Evolutionary conservation across 1,140 invertebrate genomes (phyloP), one percentile per base, ranked within the genome.

Genomic region (Papilio dardanus): DNA sequence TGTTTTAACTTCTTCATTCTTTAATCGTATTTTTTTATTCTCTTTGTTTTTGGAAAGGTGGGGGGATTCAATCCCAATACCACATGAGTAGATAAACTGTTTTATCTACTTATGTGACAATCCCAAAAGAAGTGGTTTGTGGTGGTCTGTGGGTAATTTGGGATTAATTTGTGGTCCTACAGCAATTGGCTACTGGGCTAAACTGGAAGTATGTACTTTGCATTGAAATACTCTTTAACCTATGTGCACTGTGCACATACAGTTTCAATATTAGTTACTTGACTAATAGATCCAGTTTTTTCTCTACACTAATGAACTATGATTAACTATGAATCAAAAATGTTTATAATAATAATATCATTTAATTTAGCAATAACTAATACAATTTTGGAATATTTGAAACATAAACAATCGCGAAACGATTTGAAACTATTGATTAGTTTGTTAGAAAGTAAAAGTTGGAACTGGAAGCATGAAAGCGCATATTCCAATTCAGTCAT

Each of bases 41-140:
- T 2, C 28, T 1, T 3, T 67, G n/a, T 19, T 66, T 10, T 14
- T 3, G 12, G 16, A n/a, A 66, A n/a, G 14, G 30, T 16, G 3
- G 16, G 28, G 14, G 30, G 16, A n/a, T 12, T 35, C 19, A 37
- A n/a, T n/a, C n/a, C n/a, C n/a, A n/a, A n/a, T n/a, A n/a, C n/a
- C n/a, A n/a, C n/a, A n/a, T n/a, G n/a, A n/a, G n/a, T n/a, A n/a
- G 30, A 58, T 58, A 3, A 1, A 10, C 0, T 24, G 50, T 3
- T 19, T 14, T 12, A 10, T 8, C 66, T n/a, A n/a, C n/a, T n/a
- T n/a, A n/a, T n/a, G n/a, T n/a, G n/a, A 68, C n/a, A 35, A 4
- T 28, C 21, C 19, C 67, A 69, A 35, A 42, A 69, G 67, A 40
- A 69, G 35, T 28, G n/a, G n/a, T n/a, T n/a, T n/a, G n/a, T n/a